A percentile compares a stretch with the other conserved stretches of the same genome.
Conservation (phyloP, 2,113 vertebrate species). For the Sinocyclocheilus grahami region DNA sequence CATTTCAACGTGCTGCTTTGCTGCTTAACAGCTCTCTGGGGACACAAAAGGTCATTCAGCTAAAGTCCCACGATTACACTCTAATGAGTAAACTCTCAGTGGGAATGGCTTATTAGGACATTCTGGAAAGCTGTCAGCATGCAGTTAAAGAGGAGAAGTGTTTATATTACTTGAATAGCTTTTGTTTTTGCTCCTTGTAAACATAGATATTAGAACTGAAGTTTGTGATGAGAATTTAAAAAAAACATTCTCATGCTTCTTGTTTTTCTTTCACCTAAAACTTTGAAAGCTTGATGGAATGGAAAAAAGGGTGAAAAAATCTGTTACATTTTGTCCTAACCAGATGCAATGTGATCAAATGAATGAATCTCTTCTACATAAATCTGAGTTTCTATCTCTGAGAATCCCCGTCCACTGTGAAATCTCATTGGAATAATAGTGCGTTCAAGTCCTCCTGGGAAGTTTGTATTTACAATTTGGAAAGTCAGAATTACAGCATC, state of each 20-base stretch:
- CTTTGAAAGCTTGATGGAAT: not conserved
- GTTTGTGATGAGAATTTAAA: too few relatives aligned
- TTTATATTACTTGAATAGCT: conserved; percentile 3
- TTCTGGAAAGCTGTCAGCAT: conserved; percentile 36
- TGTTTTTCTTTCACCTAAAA: not conserved
- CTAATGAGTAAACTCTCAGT: conserved; percentile 40
- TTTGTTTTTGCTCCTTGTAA: not conserved
- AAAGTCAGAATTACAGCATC: too few relatives aligned
- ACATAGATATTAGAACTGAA: not conserved
- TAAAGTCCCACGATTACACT: conserved; percentile 36
- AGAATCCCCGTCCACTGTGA: too few relatives aligned
- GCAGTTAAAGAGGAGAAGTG: conserved; percentile 4
- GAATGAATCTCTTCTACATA: too few relatives aligned
- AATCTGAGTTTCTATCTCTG: too few relatives aligned
- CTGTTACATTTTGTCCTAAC: too few relatives aligned
- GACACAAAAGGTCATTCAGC: conserved; percentile 46
- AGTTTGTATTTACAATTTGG: too few relatives aligned
- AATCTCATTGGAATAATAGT: too few relatives aligned
- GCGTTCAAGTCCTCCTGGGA: too few relatives aligned
- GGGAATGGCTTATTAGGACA: conserved; percentile 29
- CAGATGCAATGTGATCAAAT: too few relatives aligned
- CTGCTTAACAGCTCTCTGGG: conserved; percentile 34
- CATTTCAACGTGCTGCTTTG: conserved; percentile 41
- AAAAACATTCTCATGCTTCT: not conserved
- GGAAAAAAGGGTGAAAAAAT: not conserved